phyloP scores from a whole-genome alignment of 2,888 invertebrate species.

The Acrobasis repandana region DNA sequence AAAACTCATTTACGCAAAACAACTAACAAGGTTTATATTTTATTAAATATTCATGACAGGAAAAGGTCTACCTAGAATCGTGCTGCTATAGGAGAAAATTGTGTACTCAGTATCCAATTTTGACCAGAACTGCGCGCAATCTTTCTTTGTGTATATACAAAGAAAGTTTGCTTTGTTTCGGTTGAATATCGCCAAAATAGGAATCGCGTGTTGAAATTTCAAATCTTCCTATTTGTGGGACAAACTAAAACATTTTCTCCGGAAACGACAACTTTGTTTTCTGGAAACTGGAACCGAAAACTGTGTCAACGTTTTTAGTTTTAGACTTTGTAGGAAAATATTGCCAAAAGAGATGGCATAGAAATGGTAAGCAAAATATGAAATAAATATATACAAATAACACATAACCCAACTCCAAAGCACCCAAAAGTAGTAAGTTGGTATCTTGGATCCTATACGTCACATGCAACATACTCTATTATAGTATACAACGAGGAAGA shows the following conservation, averaged over 20 bases:
- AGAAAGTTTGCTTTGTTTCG: constrained; percentile 13
- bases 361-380: too few relatives aligned
- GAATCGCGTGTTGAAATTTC: constrained; percentile 9
- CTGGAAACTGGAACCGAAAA: not conserved
- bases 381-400: too few relatives aligned
- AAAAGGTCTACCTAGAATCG: not conserved
- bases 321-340: not conserved
- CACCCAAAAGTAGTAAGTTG: too few relatives aligned
- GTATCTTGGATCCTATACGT: too few relatives aligned
- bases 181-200: constrained; percentile 1
- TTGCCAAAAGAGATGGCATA: too few relatives aligned
- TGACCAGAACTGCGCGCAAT: constrained; percentile 7
- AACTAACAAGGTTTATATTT: too few relatives aligned
- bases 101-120: constrained; percentile 8
- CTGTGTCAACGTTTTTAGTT: not conserved
- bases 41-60: not conserved
- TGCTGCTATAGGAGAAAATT: constrained; percentile 1
- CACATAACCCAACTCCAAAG: too few relatives aligned
- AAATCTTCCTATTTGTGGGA: constrained; percentile 1
- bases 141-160: constrained; percentile 4
- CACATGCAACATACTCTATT: too few relatives aligned
- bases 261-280: not conserved
- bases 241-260: not conserved
- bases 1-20: too few relatives aligned
- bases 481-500: too few relatives aligned